Evolutionary conservation across 2,797 vertebrate species (phyloP).

Genomic region (Catamblyrhynchus diadema): DNA sequence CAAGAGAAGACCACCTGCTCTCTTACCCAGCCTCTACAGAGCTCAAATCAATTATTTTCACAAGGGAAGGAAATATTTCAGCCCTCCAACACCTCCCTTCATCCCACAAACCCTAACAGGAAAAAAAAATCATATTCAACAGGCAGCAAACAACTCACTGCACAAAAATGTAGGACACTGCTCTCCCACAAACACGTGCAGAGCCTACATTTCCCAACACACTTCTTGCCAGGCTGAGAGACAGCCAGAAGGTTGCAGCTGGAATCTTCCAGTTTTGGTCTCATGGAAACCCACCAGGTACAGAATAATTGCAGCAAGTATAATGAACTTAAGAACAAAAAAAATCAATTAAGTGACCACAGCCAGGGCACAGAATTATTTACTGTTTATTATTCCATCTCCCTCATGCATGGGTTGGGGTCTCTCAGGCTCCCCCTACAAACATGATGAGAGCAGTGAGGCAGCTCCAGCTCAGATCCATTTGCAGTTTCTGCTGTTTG

Average conservation of each 20-base stretch:
- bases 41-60: not conserved
- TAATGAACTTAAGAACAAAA: not conserved
- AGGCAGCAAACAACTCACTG: not conserved
- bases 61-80: not conserved
- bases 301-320: not conserved
- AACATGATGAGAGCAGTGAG: not conserved
- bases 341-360: no score
- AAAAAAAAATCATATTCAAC: not conserved
- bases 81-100: not conserved
- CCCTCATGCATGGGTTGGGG: rapidly evolving
- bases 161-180: not conserved
- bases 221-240: not conserved
- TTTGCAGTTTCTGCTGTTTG: not conserved
- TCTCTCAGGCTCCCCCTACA: not conserved
- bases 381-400: not conserved
- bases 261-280: not conserved
- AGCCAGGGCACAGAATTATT: not conserved
- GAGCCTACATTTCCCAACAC: not conserved
- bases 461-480: not conserved
- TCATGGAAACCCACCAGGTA: rapidly evolving
- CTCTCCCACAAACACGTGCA: not conserved
- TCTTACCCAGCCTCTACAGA: not conserved
- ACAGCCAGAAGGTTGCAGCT: not conserved
- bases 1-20: not conserved
- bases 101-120: not conserved